Evolutionary conservation across 1,140 invertebrate species (phyloP).

Genomic region (Drosophila chauvacae): DNA sequence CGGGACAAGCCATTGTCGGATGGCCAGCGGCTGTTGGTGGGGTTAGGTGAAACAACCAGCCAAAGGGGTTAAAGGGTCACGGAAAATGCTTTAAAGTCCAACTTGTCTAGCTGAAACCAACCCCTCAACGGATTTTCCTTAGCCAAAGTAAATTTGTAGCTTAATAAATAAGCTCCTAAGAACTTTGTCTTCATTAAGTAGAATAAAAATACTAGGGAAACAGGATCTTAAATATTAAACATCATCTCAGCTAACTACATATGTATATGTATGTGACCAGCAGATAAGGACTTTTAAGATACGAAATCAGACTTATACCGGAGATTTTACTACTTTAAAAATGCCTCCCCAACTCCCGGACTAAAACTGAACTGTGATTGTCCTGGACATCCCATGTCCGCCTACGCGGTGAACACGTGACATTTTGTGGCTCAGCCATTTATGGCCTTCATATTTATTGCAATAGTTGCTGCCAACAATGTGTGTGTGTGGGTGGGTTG

Average conservation of each 20-base stretch:
- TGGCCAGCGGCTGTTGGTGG: slow-evolving; percentile 28
- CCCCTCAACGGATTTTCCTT: slow-evolving; percentile 13
- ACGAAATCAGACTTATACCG: too few species aligned
- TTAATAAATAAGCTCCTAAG: neutral
- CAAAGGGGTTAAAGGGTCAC: slow-evolving; percentile 21
- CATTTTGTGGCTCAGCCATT: slow-evolving; percentile 56
- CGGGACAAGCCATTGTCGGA: slow-evolving; percentile 31
- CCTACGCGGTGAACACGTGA: slow-evolving; percentile 55
- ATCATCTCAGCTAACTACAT: neutral
- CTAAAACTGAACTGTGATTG: slow-evolving; percentile 45
- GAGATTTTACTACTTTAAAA: slow-evolving; percentile 2
- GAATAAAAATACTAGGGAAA: neutral
- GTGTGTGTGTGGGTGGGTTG: slow-evolving; percentile 10
- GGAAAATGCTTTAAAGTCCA: slow-evolving; percentile 58
- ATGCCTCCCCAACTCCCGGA: slow-evolving; percentile 7
- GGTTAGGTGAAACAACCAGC: slow-evolving; percentile 19
- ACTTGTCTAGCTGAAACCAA: neutral
- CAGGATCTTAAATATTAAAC: neutral
- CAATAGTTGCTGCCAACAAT: slow-evolving; percentile 67
- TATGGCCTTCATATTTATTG: slow-evolving; percentile 67
- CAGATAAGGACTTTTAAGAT: neutral
- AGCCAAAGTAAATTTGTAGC: neutral
- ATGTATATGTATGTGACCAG: neutral
- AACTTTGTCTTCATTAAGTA: neutral
- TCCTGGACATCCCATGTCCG: slow-evolving; percentile 22